These are phyloP conservation scores for Falco peregrinus DNA, from an alignment of 2,797 vertebrate genomes.

Conservation along the genomic window DNA sequence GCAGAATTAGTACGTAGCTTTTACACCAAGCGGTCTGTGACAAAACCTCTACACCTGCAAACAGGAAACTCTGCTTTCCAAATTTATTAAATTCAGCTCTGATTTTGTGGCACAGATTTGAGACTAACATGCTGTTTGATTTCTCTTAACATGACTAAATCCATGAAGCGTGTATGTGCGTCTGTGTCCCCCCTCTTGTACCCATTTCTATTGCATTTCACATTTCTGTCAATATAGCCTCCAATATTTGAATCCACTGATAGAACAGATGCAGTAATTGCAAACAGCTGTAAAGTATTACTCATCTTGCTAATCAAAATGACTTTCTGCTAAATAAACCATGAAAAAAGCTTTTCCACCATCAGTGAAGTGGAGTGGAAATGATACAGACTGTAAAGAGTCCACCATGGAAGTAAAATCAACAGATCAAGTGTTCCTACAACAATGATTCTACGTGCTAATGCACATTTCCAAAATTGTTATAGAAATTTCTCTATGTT, in stretches of 20 bases:
- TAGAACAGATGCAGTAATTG: constrained; percentile 90
- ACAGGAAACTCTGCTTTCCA: not conserved
- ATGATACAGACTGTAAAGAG: constrained; percentile 81
- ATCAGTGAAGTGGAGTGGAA: constrained; percentile 90
- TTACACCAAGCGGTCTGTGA: not conserved
- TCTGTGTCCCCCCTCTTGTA: constrained; percentile 52
- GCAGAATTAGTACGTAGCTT: not conserved
- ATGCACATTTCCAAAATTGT: constrained; percentile 71
- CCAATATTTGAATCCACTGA: constrained; percentile 83
- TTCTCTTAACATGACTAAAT: constrained; percentile 63
- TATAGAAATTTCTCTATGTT: constrained; percentile 64
- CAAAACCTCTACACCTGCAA: not conserved
- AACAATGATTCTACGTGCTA: constrained; percentile 71
- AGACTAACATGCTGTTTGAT: constrained; percentile 50
- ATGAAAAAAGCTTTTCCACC: constrained; percentile 97
- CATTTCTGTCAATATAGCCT: constrained; percentile 80
- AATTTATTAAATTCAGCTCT: not conserved
- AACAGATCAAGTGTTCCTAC: constrained; percentile 86
- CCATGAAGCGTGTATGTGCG: constrained; percentile 52
- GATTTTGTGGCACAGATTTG: constrained; percentile 45
- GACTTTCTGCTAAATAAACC: constrained; percentile 98
- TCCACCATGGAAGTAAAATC: constrained; percentile 83
- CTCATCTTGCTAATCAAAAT: constrained; percentile 94
- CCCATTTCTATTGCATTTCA: constrained; percentile 64
- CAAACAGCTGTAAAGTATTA: constrained; percentile 92